These are phyloP conservation scores for Crocuta crocuta DNA, from an alignment of 2,113 vertebrate species.

Conservation along the genomic window DNA sequence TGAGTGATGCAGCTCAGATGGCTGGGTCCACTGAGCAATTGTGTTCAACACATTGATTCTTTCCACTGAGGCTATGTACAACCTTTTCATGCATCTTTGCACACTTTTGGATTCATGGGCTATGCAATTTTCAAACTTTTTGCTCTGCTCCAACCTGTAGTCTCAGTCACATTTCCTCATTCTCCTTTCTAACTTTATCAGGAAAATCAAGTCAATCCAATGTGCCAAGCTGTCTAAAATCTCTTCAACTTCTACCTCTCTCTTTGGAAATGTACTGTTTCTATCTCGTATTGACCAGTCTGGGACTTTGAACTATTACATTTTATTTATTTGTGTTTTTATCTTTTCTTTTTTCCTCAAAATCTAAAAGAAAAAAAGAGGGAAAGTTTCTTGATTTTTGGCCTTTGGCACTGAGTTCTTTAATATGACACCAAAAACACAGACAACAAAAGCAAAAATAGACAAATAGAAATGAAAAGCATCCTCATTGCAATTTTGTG, in stretches of 20 bases:
- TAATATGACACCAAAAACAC: neutral
- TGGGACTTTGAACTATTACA: neutral
- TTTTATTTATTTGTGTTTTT: neutral
- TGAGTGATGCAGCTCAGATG: neutral
- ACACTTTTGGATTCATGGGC: neutral
- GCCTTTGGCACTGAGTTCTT: neutral
- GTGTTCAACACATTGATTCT: neutral
- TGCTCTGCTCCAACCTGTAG: neutral
- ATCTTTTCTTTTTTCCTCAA: neutral
- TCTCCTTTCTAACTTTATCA: neutral
- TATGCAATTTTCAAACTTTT: neutral
- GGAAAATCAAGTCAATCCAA: neutral
- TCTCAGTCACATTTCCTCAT: neutral
- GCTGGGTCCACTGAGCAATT: neutral
- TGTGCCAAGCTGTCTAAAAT: neutral
- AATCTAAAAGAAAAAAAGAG: neutral
- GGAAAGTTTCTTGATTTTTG: neutral
- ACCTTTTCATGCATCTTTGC: neutral
- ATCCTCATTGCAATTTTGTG: neutral
- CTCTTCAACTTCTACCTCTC: neutral
- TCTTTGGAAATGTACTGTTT: neutral
- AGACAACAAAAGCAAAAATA: neutral
- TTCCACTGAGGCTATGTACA: neutral
- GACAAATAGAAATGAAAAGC: neutral
- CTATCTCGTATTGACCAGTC: neutral